These are phyloP conservation scores for Meghimatium bilineatum DNA, from an alignment of 2,888 invertebrate genomes.

Conservation along the genomic window DNA sequence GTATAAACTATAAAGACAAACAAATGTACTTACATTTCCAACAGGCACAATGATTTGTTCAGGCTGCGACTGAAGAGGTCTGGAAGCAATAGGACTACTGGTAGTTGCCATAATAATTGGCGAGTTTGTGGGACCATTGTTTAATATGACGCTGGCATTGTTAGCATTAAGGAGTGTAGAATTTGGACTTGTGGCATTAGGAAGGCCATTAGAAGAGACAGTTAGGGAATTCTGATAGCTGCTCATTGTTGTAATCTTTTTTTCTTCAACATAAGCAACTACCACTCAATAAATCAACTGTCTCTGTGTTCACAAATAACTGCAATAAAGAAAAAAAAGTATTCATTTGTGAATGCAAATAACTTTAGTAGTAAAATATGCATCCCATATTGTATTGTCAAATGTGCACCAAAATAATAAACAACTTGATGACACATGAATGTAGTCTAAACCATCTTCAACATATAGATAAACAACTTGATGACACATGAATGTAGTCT, in stretches of 20 bases:
- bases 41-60: slow-evolving; percentile 50
- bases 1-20: not conserved
- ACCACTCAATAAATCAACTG: not conserved
- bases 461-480: no score
- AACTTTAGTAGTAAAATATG: no score
- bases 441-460: no score
- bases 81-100: slow-evolving; percentile 18
- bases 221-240: slow-evolving; percentile 31
- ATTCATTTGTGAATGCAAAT: not conserved
- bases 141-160: slow-evolving; percentile 9
- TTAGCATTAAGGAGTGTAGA: not conserved
- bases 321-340: not conserved
- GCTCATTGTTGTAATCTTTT: slow-evolving; percentile 28
- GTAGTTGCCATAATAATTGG: slow-evolving; percentile 40
- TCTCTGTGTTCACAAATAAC: not conserved
- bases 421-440: no score
- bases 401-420: no score
- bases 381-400: no score
- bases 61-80: slow-evolving; percentile 39
- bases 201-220: slow-evolving; percentile 30
- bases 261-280: not conserved
- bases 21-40: slow-evolving; percentile 48
- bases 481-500: no score
- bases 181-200: slow-evolving; percentile 30
- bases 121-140: slow-evolving; percentile 43